Evolutionary conservation across 1,140 invertebrate species (phyloP).

Genomic region (Atta texana): DNA sequence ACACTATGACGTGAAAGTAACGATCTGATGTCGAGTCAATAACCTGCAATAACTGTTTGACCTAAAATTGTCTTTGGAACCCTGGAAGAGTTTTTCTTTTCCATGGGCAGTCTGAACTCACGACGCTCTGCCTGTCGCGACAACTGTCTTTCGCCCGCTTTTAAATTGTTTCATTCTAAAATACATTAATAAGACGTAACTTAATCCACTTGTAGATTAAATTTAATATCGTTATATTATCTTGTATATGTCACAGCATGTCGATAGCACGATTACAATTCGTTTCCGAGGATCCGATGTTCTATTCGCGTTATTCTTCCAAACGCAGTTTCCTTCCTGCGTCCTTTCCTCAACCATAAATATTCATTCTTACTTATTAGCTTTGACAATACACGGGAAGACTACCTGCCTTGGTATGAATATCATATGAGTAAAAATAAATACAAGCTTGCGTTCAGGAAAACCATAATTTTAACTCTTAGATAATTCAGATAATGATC

Average conservation of each 20-base stretch:
- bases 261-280: background rate
- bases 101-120: background rate
- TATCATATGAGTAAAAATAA: conserved; percentile 23
- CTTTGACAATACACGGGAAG: background rate
- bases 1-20: conserved; percentile 74
- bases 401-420: background rate
- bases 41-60: conserved; percentile 75
- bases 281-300: background rate
- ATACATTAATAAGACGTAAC: conserved; percentile 30
- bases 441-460: background rate
- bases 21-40: conserved; percentile 73
- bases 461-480: background rate
- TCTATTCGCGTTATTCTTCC: background rate
- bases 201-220: background rate
- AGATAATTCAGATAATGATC: background rate
- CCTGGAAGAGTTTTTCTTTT: conserved; percentile 59
- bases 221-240: background rate
- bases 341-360: conserved; percentile 7
- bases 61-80: conserved; percentile 71
- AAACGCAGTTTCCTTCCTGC: background rate
- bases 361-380: conserved; percentile 19
- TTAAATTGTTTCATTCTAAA: background rate
- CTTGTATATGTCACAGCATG: no score
- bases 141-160: background rate
- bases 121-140: background rate